These are phyloP conservation scores for Phragmatobia fuliginosa DNA, from an alignment of 2,888 invertebrate genomes.

Conservation along the genomic window DNA sequence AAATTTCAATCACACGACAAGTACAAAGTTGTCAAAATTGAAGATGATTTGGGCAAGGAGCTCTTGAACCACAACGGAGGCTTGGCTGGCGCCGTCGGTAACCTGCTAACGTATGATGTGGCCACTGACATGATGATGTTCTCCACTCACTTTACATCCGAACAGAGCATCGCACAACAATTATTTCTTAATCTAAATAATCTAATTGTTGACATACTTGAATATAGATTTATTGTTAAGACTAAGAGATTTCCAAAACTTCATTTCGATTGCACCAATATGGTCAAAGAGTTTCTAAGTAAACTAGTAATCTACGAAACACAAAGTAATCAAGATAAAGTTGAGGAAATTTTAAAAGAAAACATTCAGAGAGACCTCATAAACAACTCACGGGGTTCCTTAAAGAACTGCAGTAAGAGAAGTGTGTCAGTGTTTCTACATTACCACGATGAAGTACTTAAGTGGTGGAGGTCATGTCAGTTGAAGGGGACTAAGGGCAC, in stretches of 20 bases:
- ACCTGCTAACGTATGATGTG: slow-evolving; percentile 20
- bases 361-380: background rate
- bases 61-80: slow-evolving; percentile 15
- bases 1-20: background rate
- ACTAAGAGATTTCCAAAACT: slow-evolving; percentile 21
- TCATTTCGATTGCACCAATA: slow-evolving; percentile 5
- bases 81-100: slow-evolving; percentile 25
- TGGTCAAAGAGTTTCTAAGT: slow-evolving; percentile 19
- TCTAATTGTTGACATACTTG: slow-evolving; percentile 4
- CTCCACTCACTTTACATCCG: background rate
- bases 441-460: background rate
- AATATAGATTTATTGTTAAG: slow-evolving; percentile 19
- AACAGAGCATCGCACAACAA: slow-evolving; percentile 10
- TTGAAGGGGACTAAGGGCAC: background rate
- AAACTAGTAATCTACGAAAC: slow-evolving; percentile 24
- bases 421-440: background rate
- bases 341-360: slow-evolving; percentile 18
- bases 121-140: slow-evolving; percentile 21
- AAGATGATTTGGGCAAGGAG: slow-evolving; percentile 12
- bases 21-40: slow-evolving; percentile 16
- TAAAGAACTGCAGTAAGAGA: background rate
- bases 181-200: background rate
- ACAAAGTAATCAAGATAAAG: slow-evolving; percentile 22
- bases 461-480: background rate
- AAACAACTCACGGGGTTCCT: background rate